These are phyloP conservation scores for Sylvia atricapilla DNA, from an alignment of 2,113 vertebrate genomes.

Conservation along the genomic window DNA sequence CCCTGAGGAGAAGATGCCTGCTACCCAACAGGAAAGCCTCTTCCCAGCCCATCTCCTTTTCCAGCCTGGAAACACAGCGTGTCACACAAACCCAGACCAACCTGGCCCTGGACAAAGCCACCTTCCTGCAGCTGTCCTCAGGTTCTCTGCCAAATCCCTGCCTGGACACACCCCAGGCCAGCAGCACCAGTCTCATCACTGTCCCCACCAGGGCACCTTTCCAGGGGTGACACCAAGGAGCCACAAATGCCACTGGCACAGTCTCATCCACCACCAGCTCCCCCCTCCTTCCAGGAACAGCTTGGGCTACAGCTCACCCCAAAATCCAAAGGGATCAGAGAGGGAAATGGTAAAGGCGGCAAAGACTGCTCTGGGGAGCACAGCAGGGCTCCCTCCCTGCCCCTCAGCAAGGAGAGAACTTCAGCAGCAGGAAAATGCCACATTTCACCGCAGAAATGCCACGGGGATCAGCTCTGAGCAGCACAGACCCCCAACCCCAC, in stretches of 20 bases:
- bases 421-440: neutral
- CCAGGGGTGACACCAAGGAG: neutral
- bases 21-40: neutral
- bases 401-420: neutral
- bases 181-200: rapidly evolving
- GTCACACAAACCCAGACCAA: neutral
- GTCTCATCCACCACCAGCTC: rapidly evolving
- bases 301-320: neutral
- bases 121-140: neutral
- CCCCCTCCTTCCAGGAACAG: neutral
- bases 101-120: neutral
- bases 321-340: neutral
- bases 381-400: neutral
- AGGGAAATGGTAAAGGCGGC: neutral
- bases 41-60: neutral
- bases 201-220: rapidly evolving
- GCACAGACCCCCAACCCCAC: neutral
- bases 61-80: rapidly evolving
- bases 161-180: rapidly evolving
- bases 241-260: rapidly evolving
- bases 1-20: neutral
- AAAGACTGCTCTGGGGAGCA: neutral
- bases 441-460: neutral
- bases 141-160: neutral
- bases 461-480: rapidly evolving